These are phyloP conservation scores for Microcebus griseorufus DNA, from an alignment of 2,113 vertebrate species.

Conservation along the genomic window DNA sequence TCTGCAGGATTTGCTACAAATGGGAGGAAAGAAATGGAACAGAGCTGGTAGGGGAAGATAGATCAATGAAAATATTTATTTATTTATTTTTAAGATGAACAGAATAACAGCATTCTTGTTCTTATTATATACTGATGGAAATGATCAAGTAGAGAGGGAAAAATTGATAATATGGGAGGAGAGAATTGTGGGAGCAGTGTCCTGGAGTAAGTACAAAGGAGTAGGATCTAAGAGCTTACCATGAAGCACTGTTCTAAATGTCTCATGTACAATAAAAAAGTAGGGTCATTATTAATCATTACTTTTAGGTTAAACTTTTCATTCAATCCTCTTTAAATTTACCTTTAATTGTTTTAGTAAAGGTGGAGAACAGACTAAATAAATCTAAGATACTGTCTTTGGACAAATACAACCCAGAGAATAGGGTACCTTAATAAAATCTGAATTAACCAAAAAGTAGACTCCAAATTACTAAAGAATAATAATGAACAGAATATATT, in stretches of 20 bases:
- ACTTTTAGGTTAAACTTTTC: slow-evolving; percentile 30
- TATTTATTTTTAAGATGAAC: slow-evolving; percentile 21
- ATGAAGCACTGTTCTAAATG: background rate
- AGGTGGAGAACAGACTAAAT: background rate
- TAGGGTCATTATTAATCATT: background rate
- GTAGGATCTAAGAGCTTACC: background rate
- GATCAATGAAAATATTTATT: background rate
- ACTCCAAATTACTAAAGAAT: background rate
- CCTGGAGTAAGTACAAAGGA: background rate
- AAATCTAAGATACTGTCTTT: background rate
- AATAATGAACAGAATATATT: slow-evolving; percentile 6
- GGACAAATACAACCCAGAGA: background rate
- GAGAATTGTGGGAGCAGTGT: background rate
- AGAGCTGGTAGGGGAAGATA: background rate
- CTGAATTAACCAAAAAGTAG: slow-evolving; percentile 32
- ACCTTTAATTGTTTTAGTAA: background rate
- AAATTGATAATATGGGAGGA: background rate
- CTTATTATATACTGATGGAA: background rate
- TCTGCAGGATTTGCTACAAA: background rate
- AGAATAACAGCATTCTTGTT: slow-evolving; percentile 25
- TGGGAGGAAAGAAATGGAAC: background rate
- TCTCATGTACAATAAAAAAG: background rate
- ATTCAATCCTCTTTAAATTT: slow-evolving; percentile 34
- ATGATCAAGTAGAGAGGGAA: background rate
- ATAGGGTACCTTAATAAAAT: slow-evolving; percentile 29